These are phyloP conservation scores for Mixornis gularis DNA, from an alignment of 2,113 vertebrate species.

Conservation along the genomic window DNA sequence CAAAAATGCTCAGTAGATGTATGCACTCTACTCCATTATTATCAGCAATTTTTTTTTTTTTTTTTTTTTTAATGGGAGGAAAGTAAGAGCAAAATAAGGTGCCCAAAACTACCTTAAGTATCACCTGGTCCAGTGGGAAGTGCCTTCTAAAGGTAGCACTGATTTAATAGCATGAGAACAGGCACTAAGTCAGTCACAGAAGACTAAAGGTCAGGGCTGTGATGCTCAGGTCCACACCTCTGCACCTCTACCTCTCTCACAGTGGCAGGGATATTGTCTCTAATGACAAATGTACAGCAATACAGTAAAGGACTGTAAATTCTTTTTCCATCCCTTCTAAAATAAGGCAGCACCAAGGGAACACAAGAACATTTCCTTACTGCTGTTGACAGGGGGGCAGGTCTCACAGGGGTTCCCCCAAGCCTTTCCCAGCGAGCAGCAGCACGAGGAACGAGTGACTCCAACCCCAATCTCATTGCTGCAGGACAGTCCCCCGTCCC, in stretches of 20 bases:
- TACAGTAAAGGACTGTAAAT: neutral
- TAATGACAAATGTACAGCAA: neutral
- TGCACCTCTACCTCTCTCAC: neutral
- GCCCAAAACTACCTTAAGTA: neutral
- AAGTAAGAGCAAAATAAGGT: neutral
- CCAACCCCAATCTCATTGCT: constrained; percentile 81
- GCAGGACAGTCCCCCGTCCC: constrained; percentile 74
- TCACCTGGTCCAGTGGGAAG: neutral
- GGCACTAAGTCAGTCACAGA: neutral
- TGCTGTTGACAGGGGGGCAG: constrained; percentile 79
- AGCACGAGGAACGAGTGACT: constrained; percentile 83
- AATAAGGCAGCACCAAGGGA: neutral
- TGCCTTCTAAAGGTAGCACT: neutral
- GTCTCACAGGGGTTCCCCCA: constrained; percentile 86
- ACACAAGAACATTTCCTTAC: constrained; percentile 64
- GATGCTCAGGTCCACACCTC: neutral
- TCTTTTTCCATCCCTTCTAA: neutral
- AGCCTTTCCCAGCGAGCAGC: constrained; percentile 79
- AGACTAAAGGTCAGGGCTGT: neutral
- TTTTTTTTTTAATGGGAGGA: neutral
- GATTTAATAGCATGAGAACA: neutral
- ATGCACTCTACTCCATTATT: neutral
- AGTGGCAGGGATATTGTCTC: neutral
- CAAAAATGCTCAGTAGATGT: neutral
- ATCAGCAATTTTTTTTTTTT: neutral